Evolutionary conservation across 2,113 vertebrate species (phyloP).

Genomic region (Sinocyclocheilus anshuiensis): DNA sequence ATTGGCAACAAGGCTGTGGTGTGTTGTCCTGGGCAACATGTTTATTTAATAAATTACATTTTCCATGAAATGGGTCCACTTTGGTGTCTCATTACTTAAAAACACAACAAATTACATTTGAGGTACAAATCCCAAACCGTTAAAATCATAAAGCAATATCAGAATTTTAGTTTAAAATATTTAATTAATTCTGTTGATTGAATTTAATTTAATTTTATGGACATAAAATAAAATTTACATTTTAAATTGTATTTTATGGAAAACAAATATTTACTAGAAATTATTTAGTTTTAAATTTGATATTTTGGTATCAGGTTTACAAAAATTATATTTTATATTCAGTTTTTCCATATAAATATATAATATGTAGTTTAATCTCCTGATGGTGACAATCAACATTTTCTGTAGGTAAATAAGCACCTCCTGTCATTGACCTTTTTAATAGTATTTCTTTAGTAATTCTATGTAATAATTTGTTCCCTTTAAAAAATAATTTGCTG

Average conservation of each 20-base stretch:
- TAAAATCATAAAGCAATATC: background rate
- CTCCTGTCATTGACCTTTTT: background rate
- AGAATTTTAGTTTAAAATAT: background rate
- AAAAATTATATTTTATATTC: background rate
- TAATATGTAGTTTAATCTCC: background rate
- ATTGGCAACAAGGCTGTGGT: background rate
- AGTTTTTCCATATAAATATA: background rate
- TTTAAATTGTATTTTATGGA: background rate
- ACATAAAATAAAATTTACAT: too few relatives aligned
- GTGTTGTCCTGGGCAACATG: background rate
- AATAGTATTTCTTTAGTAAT: background rate
- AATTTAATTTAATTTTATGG: too few relatives aligned
- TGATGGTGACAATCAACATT: background rate
- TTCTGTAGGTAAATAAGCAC: background rate
- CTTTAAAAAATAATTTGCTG: background rate
- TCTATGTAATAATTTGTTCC: background rate
- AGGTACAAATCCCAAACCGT: background rate
- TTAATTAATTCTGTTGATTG: background rate
- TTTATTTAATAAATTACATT: conserved; percentile 18
- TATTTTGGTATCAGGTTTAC: background rate
- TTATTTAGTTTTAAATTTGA: background rate
- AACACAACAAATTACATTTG: background rate
- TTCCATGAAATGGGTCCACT: background rate
- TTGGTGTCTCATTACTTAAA: conserved; percentile 6
- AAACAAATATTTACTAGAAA: background rate